phyloP scores from a whole-genome alignment of 2,797 vertebrate genomes.

The Gymnodraco acuticeps region DNA sequence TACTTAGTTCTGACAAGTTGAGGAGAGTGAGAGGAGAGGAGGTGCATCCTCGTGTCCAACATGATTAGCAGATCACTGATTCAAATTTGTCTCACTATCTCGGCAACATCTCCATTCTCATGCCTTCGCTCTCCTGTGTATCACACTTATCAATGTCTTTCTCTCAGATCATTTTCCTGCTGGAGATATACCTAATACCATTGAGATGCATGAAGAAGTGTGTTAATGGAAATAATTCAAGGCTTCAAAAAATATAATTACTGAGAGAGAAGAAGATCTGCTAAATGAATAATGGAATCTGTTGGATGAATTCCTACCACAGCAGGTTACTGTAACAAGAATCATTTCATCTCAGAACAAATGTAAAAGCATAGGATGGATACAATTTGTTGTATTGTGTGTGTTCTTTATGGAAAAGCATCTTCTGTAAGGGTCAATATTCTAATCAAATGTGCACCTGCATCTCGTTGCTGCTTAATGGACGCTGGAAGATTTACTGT shows the following conservation, averaged over 20 bases:
- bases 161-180: constrained; percentile 62
- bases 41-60: constrained; percentile 63
- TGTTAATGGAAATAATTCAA: constrained; percentile 70
- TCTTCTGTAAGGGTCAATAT: constrained; percentile 34
- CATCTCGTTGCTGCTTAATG: constrained; percentile 44
- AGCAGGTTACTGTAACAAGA: constrained; percentile 39
- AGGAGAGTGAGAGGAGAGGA: constrained; percentile 40
- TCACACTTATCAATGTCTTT: constrained; percentile 52
- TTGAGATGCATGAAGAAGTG: constrained; percentile 61
- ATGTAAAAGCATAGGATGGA: constrained; percentile 31
- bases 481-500: constrained; percentile 40
- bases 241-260: constrained; percentile 64
- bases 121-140: constrained; percentile 31
- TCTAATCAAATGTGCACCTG: constrained; percentile 40
- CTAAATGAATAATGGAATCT: constrained; percentile 64
- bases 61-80: constrained; percentile 74
- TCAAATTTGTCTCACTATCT: constrained; percentile 73
- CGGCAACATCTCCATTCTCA: constrained; percentile 54
- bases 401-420: constrained; percentile 15
- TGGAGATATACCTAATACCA: constrained; percentile 62
- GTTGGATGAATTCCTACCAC: constrained; percentile 38
- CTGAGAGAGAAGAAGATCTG: constrained; percentile 44
- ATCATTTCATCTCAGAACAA: constrained; percentile 41
- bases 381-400: constrained; percentile 36
- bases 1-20: constrained; percentile 57